A percentile compares a stretch with the other conserved stretches of the same genome.
These are phyloP conservation scores for Hippoglossus hippoglossus DNA, from an alignment of 2,797 vertebrate genomes.

Conservation along the genomic window DNA sequence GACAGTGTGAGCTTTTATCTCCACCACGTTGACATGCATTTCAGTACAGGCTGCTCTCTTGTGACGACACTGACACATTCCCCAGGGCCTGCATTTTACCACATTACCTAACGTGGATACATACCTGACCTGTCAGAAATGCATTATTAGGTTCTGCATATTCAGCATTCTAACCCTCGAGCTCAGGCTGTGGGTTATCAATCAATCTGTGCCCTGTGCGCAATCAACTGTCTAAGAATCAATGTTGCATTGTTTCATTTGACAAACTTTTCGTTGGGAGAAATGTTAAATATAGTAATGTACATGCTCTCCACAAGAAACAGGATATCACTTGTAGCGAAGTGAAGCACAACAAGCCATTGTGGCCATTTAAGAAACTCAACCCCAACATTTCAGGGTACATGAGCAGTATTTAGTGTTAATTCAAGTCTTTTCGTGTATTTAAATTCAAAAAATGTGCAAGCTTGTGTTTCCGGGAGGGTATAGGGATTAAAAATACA, in stretches of 20 bases:
- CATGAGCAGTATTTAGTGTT: not conserved
- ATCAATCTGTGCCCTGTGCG: slow-evolving; percentile 6
- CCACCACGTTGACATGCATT: slow-evolving; percentile 5
- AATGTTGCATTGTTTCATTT: slow-evolving; percentile 5
- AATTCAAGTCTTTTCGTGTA: not conserved
- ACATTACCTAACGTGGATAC: slow-evolving; percentile 16
- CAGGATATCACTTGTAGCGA: not conserved
- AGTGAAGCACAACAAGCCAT: not conserved
- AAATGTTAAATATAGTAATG: not conserved
- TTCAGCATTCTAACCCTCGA: slow-evolving; percentile 21
- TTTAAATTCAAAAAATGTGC: not conserved
- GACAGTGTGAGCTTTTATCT: slow-evolving; percentile 42
- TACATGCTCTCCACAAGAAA: not conserved
- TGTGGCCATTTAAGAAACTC: not conserved
- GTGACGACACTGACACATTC: slow-evolving; percentile 41
- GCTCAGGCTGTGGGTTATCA: not conserved
- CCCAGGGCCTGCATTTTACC: slow-evolving; percentile 9
- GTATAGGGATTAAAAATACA: not conserved
- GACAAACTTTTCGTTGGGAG: not conserved
- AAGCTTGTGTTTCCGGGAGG: not conserved
- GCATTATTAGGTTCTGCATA: slow-evolving; percentile 21
- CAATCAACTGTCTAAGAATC: slow-evolving; percentile 17
- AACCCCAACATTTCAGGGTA: not conserved
- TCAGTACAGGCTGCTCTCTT: slow-evolving; percentile 19
- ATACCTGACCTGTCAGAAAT: slow-evolving; percentile 25